Evolutionary conservation across 1,140 invertebrate species (phyloP), one percentile per base, ranked within the genome.

Genomic region (Lutraria rhynchaena): DNA sequence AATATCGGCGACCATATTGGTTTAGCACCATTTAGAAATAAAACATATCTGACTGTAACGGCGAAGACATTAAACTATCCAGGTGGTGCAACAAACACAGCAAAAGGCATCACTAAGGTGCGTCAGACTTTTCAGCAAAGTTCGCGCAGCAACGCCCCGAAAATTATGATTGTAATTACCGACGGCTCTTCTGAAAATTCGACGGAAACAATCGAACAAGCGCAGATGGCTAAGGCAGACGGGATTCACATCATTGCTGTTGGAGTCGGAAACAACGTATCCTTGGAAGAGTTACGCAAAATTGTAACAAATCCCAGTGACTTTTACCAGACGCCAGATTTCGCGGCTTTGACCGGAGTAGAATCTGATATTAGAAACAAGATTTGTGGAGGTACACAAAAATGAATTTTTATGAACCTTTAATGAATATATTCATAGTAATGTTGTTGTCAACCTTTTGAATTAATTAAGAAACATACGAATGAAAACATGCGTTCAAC

Each of bases 151-250:
- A 70, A 67, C 27, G 84, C 82, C 27, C 87, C 82, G 22, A 87
- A 86, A 57, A 86, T 87, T 53, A 80, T 82, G 17, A 89, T 90
- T 17, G 88, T 90, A 22, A 89, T 90, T 65, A 90, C 89, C 1
- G 89, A 90, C 77, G 88, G 89, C 31, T 81, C 84, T 74, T 89
- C 88, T 0, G 84, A 83, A 51, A 84, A 84, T 63, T 85, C 87
- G 5, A 61, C 83, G 44, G 81, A 86, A 37, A 89, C 88, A 0
- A 77, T 75, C n/a, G 60, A 35, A 22, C 88, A 89, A 57, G 88
- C 88, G 0, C 69, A 78, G 19, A 17, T 81, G 13, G 89, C 87
- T 0, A 89, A 89, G 67, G 76, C 60, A 4, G 82, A 86, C 49
- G 86, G 86, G 17, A 84, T 89, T 17, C 84, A 71, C 27, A 81